Base-by-base conservation (phyloP, 1,140 invertebrate genomes). In the Lordiphosa collinella region DNA sequence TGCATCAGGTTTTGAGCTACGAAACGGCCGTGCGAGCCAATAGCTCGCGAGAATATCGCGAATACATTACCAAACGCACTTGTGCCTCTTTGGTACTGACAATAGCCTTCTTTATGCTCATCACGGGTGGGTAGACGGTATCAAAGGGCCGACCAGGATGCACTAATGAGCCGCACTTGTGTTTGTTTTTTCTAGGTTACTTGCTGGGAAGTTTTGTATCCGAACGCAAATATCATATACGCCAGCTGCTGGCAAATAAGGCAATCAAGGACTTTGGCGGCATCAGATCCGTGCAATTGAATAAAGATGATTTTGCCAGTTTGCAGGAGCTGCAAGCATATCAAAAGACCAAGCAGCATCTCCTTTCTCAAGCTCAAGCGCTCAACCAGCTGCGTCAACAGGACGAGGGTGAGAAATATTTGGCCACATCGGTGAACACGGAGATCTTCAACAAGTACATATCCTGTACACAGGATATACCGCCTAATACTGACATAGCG, bases 1-100 rank as follows among this genome's bases (percentile, higher is more conserved):
- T 89, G 88, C 86, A 89, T 84, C 84, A 87, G 44, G 88, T 89
- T 48, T 75, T 89, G 7, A 87, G 88, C 65, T 89, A 89, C 54
- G 86, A 89, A 66, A 89, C 88, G 54, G 80, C 88, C n/a, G 86
- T 88, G 49, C 57, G 88, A 64, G 79, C 84, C 55, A 85, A 76
- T 51, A 78, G 70, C 25, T 71, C 78, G 1, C 82, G 86, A 10
- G 88, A 89, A 29, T 79, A 70, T 61, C 86, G 86, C 9, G 82
- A 88, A 57, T 89, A 85, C 56, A 66, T 89, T 32, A 74, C 78
- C 10, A 89, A 89, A 59, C 76, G 88, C 11, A 89, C 88, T n/a
- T 89, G 88, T 41, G 64, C 85, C 47, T 79, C 74, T 13, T 57
- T 89, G 31, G 72, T 88, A 9, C 68, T 89, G 53, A 88, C 78